A percentile compares a stretch with the other conserved stretches of the same genome.
Evolutionary conservation across 1,140 invertebrate species (phyloP).

Genomic region (Drosophila mojavensis): DNA sequence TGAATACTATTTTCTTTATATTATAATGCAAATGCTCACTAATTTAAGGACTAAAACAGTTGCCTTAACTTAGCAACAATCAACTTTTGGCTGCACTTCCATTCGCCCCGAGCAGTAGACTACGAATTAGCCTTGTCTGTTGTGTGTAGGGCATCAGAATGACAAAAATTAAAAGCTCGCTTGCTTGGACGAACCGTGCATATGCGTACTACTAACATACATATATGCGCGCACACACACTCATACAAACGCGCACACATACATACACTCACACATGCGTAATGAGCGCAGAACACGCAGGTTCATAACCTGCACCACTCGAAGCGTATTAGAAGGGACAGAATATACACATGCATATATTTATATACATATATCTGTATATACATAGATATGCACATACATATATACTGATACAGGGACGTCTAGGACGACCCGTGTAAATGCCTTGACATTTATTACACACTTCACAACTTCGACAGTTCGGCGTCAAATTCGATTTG

Average conservation of each 20-base stretch:
- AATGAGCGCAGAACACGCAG: conserved; percentile 68
- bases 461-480: conserved; percentile 70
- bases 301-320: conserved; percentile 83
- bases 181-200: conserved; percentile 64
- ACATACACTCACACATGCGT: conserved; percentile 64
- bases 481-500: conserved; percentile 75
- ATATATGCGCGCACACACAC: conserved; percentile 39
- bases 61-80: not conserved
- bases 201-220: conserved; percentile 80
- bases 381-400: conserved; percentile 10
- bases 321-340: conserved; percentile 73
- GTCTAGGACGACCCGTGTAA: conserved; percentile 65
- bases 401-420: conserved; percentile 33
- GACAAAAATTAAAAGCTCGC: conserved; percentile 80
- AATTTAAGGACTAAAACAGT: not conserved
- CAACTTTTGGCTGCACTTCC: not conserved
- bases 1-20: not conserved
- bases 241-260: conserved; percentile 30
- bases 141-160: conserved; percentile 69
- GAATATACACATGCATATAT: conserved; percentile 21
- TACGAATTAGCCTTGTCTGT: conserved; percentile 20
- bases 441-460: conserved; percentile 79
- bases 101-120: conserved; percentile 38
- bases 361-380: conserved; percentile 11
- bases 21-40: too few relatives aligned